Percentiles rank a stretch among this genome's conserved stretches.
Evolutionary conservation across 2,888 invertebrate species (phyloP).

Genomic region (Linyphia triangularis): DNA sequence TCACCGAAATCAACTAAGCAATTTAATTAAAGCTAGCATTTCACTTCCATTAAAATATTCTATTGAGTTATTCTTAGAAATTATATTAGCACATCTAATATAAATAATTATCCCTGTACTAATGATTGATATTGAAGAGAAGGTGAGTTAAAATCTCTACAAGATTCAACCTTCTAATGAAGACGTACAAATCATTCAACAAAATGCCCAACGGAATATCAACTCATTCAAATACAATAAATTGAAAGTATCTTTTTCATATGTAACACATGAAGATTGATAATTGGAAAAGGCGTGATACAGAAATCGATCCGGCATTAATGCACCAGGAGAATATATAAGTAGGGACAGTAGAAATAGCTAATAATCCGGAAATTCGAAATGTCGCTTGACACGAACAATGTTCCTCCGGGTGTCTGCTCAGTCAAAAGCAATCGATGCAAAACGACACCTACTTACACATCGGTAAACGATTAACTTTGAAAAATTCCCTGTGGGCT

Average conservation of each 20-base stretch:
- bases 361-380: constrained; percentile 13
- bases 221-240: too few relatives aligned
- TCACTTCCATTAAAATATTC: too few relatives aligned
- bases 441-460: background rate
- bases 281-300: background rate
- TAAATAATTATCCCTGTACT: too few relatives aligned
- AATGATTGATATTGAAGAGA: too few relatives aligned
- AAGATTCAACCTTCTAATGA: too few relatives aligned
- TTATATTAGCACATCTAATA: too few relatives aligned
- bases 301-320: background rate
- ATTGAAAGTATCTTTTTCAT: background rate
- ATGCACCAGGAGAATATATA: background rate
- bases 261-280: background rate
- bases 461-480: background rate
- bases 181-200: too few relatives aligned
- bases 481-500: background rate
- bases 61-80: too few relatives aligned
- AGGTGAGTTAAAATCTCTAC: too few relatives aligned
- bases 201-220: too few relatives aligned
- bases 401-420: background rate
- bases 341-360: background rate
- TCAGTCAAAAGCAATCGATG: background rate
- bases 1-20: too few relatives aligned
- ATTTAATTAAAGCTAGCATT: too few relatives aligned
- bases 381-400: background rate